Percentiles rank a stretch among this genome's conserved stretches.
Conservation (phyloP, 2,888 invertebrate species). For the Euspilapteryx auroguttella region DNA sequence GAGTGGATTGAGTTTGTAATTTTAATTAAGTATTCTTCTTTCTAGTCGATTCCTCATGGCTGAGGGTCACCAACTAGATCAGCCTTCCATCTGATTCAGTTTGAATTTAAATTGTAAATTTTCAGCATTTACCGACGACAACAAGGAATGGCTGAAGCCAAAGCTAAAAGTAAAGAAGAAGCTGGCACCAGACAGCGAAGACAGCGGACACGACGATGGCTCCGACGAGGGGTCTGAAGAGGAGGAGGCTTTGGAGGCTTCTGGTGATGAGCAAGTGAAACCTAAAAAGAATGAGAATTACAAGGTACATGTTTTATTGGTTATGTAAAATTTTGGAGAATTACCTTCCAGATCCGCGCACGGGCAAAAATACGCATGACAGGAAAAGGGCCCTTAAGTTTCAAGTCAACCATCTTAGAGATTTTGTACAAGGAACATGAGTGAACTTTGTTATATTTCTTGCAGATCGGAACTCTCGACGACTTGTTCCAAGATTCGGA, state of each 20-base stretch:
- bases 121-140: slow-evolving; percentile 70
- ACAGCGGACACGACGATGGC: slow-evolving; percentile 19
- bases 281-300: slow-evolving; percentile 24
- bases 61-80: too few species aligned
- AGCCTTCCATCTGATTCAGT: too few species aligned
- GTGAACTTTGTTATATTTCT: slow-evolving; percentile 10
- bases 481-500: slow-evolving; percentile 55
- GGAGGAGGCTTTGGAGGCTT: slow-evolving; percentile 17
- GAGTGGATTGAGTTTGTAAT: too few species aligned
- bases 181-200: slow-evolving; percentile 8
- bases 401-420: too few species aligned
- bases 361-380: too few species aligned
- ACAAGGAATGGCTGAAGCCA: slow-evolving; percentile 70
- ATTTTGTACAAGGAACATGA: too few species aligned
- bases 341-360: too few species aligned
- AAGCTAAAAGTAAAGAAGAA: slow-evolving; percentile 31
- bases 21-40: too few species aligned
- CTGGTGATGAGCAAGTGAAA: slow-evolving; percentile 17
- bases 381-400: too few species aligned
- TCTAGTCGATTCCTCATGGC: too few species aligned
- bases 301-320: slow-evolving; percentile 23
- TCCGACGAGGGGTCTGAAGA: slow-evolving; percentile 21
- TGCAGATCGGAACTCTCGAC: slow-evolving; percentile 51
- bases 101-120: too few species aligned
- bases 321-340: too few species aligned